Conservation (phyloP, 2,797 vertebrate species). For the Manis pentadactyla region DNA sequence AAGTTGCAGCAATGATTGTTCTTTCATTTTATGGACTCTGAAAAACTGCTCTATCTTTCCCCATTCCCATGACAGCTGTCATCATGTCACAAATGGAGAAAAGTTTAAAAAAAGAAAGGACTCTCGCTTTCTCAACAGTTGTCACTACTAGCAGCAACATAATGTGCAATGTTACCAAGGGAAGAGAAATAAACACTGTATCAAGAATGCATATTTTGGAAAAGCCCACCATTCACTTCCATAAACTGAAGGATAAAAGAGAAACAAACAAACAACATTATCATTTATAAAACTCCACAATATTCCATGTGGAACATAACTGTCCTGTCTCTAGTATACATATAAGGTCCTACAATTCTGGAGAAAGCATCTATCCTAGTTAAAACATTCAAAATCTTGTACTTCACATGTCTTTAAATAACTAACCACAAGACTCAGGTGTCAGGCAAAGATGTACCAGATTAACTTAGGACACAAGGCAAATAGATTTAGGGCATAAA, state of each 20-base stretch:
- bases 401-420: background rate
- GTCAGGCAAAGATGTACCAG: background rate
- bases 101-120: background rate
- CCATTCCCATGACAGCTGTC: conserved; percentile 60
- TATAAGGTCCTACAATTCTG: background rate
- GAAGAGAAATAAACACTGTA: background rate
- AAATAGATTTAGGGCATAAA: background rate
- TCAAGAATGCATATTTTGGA: background rate
- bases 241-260: background rate
- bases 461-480: background rate
- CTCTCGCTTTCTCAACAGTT: background rate
- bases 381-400: background rate
- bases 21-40: conserved; percentile 55
- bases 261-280: background rate
- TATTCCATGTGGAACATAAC: background rate
- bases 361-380: background rate
- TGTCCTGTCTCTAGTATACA: background rate
- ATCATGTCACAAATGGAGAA: conserved; percentile 4
- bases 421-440: background rate
- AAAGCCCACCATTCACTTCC: background rate
- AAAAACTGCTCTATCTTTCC: conserved; percentile 63
- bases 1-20: conserved; percentile 24
- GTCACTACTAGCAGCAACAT: conserved; percentile 16
- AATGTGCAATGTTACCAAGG: background rate
- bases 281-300: background rate